Conservation (phyloP, 2,888 invertebrate species). For the Ophion ventricosus region DNA sequence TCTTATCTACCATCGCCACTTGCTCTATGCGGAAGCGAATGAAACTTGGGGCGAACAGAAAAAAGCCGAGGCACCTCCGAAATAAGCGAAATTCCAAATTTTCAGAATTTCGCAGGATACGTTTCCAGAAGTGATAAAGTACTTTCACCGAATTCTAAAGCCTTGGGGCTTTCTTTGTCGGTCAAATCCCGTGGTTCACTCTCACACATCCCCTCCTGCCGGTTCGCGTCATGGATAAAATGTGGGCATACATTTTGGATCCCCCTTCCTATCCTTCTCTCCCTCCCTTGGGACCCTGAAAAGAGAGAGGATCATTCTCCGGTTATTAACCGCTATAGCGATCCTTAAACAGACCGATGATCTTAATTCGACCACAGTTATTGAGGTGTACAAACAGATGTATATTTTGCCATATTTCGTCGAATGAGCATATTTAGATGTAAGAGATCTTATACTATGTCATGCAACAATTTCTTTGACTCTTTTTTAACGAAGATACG, state of each 20-base stretch:
- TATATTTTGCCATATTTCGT: not conserved
- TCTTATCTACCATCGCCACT: too few relatives aligned
- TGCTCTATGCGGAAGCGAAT: not conserved
- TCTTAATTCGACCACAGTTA: not conserved
- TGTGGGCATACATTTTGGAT: not conserved
- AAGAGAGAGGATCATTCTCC: constrained; percentile 1
- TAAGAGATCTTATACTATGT: too few relatives aligned
- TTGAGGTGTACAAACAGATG: not conserved
- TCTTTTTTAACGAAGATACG: too few relatives aligned
- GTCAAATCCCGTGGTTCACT: constrained; percentile 44
- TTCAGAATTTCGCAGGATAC: not conserved
- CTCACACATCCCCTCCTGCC: not conserved
- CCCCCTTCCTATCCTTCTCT: not conserved
- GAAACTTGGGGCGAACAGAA: not conserved
- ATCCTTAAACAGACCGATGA: not conserved
- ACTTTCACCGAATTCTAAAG: constrained; percentile 40
- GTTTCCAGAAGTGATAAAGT: constrained; percentile 3
- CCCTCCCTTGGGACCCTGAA: not conserved
- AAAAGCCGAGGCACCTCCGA: not conserved
- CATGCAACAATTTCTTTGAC: too few relatives aligned
- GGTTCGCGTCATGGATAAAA: not conserved
- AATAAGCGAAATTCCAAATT: not conserved
- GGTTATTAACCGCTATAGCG: constrained; percentile 20
- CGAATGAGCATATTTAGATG: too few relatives aligned
- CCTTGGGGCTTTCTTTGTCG: constrained; percentile 14